Percentiles rank a stretch among this genome's conserved stretches.
These are phyloP conservation scores for Pogonocherus hispidulus DNA, from an alignment of 2,888 invertebrate species.

Conservation along the genomic window DNA sequence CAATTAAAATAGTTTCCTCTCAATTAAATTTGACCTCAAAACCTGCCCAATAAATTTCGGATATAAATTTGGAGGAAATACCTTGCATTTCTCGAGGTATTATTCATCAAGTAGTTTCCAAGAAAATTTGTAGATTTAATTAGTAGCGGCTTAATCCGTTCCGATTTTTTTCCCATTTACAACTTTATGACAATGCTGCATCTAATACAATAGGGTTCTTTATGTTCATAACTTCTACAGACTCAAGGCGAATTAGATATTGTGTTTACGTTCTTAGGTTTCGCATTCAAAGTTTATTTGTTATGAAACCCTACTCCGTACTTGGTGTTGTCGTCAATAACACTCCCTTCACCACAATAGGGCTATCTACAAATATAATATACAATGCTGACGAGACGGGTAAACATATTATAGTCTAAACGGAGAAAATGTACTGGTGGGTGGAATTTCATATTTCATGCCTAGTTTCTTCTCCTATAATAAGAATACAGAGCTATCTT, in stretches of 20 bases:
- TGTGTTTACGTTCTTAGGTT: background rate
- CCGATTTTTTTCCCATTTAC: background rate
- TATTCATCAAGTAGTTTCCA: no score
- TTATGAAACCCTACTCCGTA: background rate
- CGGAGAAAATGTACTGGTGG: background rate
- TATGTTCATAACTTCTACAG: background rate
- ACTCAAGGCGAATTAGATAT: background rate
- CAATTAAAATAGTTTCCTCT: no score
- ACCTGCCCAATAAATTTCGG: no score
- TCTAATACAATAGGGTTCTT: background rate
- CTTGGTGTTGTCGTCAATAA: constrained; percentile 5
- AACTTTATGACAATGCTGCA: background rate
- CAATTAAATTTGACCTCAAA: no score
- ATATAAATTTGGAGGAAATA: no score
- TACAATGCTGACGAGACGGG: background rate
- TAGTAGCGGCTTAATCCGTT: background rate
- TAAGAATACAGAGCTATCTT: no score
- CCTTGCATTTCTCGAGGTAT: no score
- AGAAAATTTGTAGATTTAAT: no score
- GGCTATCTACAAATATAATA: background rate
- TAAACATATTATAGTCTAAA: constrained; percentile 10
- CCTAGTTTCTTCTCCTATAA: no score
- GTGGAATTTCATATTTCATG: background rate
- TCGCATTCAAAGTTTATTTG: background rate
- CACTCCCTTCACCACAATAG: constrained; percentile 12